These are phyloP conservation scores for Microtus oregoni DNA, from an alignment of 2,113 vertebrate species.

Conservation along the genomic window DNA sequence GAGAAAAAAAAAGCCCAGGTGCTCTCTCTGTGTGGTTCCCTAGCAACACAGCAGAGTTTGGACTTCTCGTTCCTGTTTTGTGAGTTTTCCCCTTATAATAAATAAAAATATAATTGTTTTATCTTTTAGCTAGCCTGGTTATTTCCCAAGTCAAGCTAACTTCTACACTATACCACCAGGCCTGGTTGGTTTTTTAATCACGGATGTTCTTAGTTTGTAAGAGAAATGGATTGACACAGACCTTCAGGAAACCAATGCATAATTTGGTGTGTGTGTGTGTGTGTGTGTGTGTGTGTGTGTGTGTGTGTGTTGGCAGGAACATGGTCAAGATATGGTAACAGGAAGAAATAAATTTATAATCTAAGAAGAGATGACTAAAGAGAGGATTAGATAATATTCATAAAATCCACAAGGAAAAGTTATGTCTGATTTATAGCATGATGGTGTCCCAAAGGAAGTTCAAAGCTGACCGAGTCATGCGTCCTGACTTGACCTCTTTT, in stretches of 20 bases:
- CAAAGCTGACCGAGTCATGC: neutral
- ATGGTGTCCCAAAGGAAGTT: neutral
- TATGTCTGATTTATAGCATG: neutral
- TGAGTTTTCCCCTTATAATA: too few species aligned
- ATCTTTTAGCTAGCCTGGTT: too few species aligned
- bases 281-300: neutral
- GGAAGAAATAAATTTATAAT: constrained; percentile 31
- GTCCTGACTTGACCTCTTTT: neutral
- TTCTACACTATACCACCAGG: neutral
- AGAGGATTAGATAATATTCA: neutral
- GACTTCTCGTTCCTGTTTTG: too few species aligned
- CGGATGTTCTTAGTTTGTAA: neutral
- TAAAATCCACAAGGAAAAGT: neutral
- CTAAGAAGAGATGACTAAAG: neutral
- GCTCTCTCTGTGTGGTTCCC: too few species aligned
- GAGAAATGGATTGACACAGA: neutral
- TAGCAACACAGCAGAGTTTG: too few species aligned
- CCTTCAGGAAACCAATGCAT: neutral
- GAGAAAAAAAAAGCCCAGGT: too few species aligned
- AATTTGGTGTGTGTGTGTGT: neutral
- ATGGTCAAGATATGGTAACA: neutral
- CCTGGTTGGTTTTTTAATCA: neutral
- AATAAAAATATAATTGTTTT: too few species aligned
- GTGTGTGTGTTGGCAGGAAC: neutral
- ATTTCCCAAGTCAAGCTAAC: too few species aligned